Percentiles rank a stretch among this genome's conserved stretches.
Evolutionary conservation across 2,888 invertebrate species (phyloP).

Genomic region (Eupithecia pulchellata): DNA sequence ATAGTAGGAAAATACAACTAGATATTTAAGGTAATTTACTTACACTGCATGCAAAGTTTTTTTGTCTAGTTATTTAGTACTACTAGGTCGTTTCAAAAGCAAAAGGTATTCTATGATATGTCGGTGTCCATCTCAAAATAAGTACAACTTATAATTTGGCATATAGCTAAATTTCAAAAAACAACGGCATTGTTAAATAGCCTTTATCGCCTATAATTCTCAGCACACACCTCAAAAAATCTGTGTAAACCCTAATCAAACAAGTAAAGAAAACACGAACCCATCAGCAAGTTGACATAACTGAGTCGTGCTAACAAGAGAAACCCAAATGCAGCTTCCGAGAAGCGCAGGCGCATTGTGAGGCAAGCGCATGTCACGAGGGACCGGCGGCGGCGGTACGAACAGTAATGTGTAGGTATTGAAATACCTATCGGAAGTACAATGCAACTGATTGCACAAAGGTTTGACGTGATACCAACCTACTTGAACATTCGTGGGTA

Average conservation of each 20-base stretch:
- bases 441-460: neutral
- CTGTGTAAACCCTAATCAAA: constrained; percentile 9
- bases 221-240: neutral
- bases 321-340: constrained; percentile 31
- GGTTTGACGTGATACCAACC: neutral
- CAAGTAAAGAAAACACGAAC: constrained; percentile 16
- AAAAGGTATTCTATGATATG: neutral
- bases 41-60: neutral
- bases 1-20: no score
- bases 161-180: neutral
- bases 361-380: constrained; percentile 39
- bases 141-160: neutral
- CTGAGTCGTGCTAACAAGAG: constrained; percentile 41
- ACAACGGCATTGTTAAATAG: neutral
- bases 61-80: neutral
- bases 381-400: neutral
- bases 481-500: neutral
- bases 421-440: neutral
- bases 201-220: neutral
- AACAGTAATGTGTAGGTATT: neutral
- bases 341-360: constrained; percentile 36
- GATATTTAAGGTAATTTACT: no score
- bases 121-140: neutral
- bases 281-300: constrained; percentile 38
- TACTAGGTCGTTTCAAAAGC: neutral